Evolutionary conservation across 2,888 invertebrate genomes (phyloP), one percentile per base, ranked within the genome.

Genomic region (Anorthoa munda): DNA sequence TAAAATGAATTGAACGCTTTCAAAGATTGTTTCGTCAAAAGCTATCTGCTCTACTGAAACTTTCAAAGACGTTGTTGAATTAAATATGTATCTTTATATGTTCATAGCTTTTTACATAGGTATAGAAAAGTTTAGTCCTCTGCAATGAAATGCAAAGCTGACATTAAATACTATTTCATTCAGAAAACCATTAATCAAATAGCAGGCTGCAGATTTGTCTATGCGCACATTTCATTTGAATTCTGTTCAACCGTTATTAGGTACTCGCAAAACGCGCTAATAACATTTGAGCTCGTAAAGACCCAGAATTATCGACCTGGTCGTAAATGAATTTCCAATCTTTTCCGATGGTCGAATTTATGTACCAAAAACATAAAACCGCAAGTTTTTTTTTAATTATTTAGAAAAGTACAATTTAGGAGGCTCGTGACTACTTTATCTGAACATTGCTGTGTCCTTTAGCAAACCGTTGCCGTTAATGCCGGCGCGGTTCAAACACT

Each of bases 401-500:
- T 68, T 55, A 0, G 13, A 39, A 39, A 51, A 48, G 39, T 48
- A 46, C 45, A 23, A 68, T 60, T 50, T 9, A 9, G 66, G 45
- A n/a, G 15, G 63, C 18, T 46, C 2, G 46, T 53, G 45, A 21
- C 18, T 68, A 48, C 4, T 55, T 50, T 55, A 55, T 69, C 45
- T 50, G 45, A 65, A 46, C 31, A 48, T 51, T 61, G 51, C 7
- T 23, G 23, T 53, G 71, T 75, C 79, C 71, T 75, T 67, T 64
- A 81, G 56, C 23, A 23, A 56, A 75, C 60, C 55, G 59, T 46
- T 56, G 75, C 60, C 51, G 56, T 46, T 56, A 73, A 72, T 75
- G 71, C 79, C 76, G 65, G 68, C 70, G 63, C 58, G 63, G 70
- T 59, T 72, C 81, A 67, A 72, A 75, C 78, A 74, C 74, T 72